phyloP scores from a whole-genome alignment of 2,113 vertebrate genomes.

The Atractosteus spatula region DNA sequence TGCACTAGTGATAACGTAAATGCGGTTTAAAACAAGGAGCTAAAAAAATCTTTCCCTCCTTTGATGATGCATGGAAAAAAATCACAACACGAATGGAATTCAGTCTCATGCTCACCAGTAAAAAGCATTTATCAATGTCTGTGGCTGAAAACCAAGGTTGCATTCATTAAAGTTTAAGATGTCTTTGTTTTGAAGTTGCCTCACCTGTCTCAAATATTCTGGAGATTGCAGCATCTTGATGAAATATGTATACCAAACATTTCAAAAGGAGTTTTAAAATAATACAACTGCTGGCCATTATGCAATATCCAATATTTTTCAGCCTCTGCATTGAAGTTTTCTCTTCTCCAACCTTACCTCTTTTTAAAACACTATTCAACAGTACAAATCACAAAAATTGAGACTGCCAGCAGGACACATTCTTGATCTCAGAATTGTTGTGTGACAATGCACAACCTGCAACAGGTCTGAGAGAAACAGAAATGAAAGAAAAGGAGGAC shows the following conservation, averaged over 20 bases:
- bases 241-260: slow-evolving; percentile 15
- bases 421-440: no score
- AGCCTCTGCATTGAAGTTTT: no score
- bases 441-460: no score
- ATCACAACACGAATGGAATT: background rate
- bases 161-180: slow-evolving; percentile 9
- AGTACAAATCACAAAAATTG: no score
- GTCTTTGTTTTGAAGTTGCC: slow-evolving; percentile 1
- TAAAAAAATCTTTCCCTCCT: background rate
- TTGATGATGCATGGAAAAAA: background rate
- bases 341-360: no score
- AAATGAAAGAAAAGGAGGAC: no score
- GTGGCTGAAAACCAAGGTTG: background rate
- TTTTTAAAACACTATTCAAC: no score
- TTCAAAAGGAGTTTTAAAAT: background rate
- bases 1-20: background rate
- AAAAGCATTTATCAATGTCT: slow-evolving; percentile 1
- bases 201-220: background rate
- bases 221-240: background rate
- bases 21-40: background rate
- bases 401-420: no score
- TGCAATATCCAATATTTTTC: background rate
- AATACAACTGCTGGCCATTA: background rate
- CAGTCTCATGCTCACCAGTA: background rate
- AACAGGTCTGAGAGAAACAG: no score